Evolutionary conservation across 1,140 invertebrate species (phyloP).

Genomic region (Pseudobourletiella spinata): DNA sequence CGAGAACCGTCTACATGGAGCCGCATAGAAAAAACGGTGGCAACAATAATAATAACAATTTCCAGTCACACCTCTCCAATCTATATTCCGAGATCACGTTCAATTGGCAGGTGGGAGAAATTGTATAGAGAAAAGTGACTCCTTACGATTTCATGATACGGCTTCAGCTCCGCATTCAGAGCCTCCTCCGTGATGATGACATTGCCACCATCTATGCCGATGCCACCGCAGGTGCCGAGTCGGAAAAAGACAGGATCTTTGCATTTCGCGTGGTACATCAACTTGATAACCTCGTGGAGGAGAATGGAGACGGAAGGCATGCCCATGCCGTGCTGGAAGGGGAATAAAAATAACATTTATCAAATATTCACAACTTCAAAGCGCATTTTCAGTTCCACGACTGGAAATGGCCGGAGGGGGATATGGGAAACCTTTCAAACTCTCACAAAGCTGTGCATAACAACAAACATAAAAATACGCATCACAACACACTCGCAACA

Average conservation of each 20-base stretch:
- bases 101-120: too few species aligned
- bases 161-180: conserved; percentile 67
- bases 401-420: too few species aligned
- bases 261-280: conserved; percentile 83
- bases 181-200: conserved; percentile 81
- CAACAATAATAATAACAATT: too few species aligned
- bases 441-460: not conserved
- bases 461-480: too few species aligned
- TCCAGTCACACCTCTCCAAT: too few species aligned
- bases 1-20: conserved; percentile 77
- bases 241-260: conserved; percentile 82
- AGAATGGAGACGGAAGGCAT: conserved; percentile 84
- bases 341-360: not conserved
- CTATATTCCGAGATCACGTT: too few species aligned
- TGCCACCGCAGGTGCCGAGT: conserved; percentile 86
- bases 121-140: too few species aligned
- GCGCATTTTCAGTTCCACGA: too few species aligned
- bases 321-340: conserved; percentile 86
- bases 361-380: too few species aligned
- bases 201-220: conserved; percentile 77
- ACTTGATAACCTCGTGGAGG: conserved; percentile 84
- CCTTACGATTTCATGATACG: conserved; percentile 55
- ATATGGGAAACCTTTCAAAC: not conserved
- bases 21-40: conserved; percentile 4
- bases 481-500: too few species aligned